Evolutionary conservation across 1,140 invertebrate genomes (phyloP), one percentile per base, ranked within the genome.

Genomic region (Trachymyrmex septentrionalis): DNA sequence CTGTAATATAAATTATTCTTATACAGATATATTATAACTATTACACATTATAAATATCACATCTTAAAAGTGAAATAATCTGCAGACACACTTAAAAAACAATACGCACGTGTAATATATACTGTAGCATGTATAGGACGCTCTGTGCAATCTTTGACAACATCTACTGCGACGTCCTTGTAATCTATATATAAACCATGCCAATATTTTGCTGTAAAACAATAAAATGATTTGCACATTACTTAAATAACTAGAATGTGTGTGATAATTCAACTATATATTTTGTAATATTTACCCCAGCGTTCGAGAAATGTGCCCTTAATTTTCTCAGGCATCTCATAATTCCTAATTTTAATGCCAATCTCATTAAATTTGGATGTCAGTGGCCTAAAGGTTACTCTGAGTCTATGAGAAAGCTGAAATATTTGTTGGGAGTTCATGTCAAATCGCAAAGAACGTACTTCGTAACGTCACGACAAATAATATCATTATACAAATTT

Each of bases 291-390:
- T 78, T 92, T 88, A 94, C 94, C 92, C 93, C 93, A 94, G 87
- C 93, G 92, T 88, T 94, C 91, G 3, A 94, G 14, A 30, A 94
- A 66, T 3, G 92, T 92, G 27, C 80, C 91, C 69, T 93, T 94
- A 0, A 92, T 44, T 61, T 76, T 89, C 21, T 90, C 87, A 0
- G 91, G 88, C 21, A 87, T 92, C 75, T 92, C 78, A 61, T 90
- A 91, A 77, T 88, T 92, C 63, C 86, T 71, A 38, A 93, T 63
- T 87, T 76, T 88, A 53, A 48, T 59, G 0, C 59, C 53, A 16
- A 88, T n/a, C 6, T 86, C 10, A 50, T 38, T 87, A n/a, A 89
- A 53, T 71, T 21, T 87, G 6, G n/a, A 59, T 12, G 6, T 69
- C 9, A 50, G 19, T 9, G 53, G 12, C 21, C 12, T 66, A 44